These are phyloP conservation scores for Dinocampus coccinellae DNA, from an alignment of 2,888 invertebrate species.

Conservation along the genomic window DNA sequence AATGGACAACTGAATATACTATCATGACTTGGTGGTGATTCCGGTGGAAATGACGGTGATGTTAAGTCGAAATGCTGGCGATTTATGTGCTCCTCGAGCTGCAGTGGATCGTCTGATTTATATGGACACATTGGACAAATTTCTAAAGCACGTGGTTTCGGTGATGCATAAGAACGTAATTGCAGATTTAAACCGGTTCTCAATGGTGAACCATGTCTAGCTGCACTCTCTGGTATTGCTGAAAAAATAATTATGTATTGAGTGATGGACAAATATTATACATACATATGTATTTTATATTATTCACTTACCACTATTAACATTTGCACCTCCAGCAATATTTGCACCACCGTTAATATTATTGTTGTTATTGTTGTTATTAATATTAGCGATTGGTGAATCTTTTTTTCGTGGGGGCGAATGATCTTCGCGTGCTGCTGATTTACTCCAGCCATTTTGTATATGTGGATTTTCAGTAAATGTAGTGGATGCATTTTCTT, in stretches of 20 bases:
- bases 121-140: conserved; percentile 86
- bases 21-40: conserved; percentile 61
- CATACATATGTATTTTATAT: no score
- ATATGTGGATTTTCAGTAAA: conserved; percentile 69
- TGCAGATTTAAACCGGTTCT: conserved; percentile 71
- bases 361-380: conserved; percentile 67
- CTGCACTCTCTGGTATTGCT: conserved; percentile 64
- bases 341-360: conserved; percentile 56
- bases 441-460: conserved; percentile 72
- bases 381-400: conserved; percentile 9
- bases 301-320: conserved; percentile 9
- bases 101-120: conserved; percentile 79
- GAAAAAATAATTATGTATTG: no score
- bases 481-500: conserved; percentile 66
- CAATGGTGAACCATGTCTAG: conserved; percentile 81
- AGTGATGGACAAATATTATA: no score
- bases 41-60: conserved; percentile 76
- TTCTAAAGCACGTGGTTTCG: conserved; percentile 69
- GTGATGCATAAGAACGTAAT: conserved; percentile 65
- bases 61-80: conserved; percentile 86
- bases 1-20: conserved; percentile 81
- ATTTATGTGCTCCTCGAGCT: conserved; percentile 87
- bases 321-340: conserved; percentile 32
- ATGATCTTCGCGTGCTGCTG: not conserved
- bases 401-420: conserved; percentile 12